Evolutionary conservation across 2,888 invertebrate genomes (phyloP).

Genomic region (Dryococelus australis): DNA sequence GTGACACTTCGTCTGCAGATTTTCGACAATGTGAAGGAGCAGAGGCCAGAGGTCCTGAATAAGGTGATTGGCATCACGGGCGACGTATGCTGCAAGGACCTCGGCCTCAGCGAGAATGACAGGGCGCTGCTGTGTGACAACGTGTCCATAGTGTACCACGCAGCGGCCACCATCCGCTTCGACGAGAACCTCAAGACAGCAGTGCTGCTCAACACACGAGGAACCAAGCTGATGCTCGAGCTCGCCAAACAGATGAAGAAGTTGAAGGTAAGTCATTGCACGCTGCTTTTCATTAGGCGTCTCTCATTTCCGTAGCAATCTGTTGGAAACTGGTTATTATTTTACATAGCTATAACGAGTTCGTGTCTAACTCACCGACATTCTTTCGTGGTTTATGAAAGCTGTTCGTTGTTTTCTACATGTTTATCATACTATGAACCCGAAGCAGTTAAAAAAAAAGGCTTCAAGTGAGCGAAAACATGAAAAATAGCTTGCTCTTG

Average conservation of each 20-base stretch:
- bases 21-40: conserved; percentile 74
- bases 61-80: conserved; percentile 75
- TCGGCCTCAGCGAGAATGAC: conserved; percentile 74
- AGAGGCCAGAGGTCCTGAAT: conserved; percentile 67
- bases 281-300: too few species aligned
- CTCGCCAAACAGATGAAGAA: conserved; percentile 78
- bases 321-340: too few species aligned
- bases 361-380: too few species aligned
- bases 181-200: conserved; percentile 91
- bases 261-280: conserved; percentile 60
- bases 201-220: conserved; percentile 89
- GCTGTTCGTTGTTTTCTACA: too few species aligned
- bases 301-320: too few species aligned
- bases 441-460: too few species aligned
- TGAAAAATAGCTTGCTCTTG: too few species aligned
- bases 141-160: conserved; percentile 87
- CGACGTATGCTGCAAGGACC: conserved; percentile 71
- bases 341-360: too few species aligned
- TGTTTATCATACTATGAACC: too few species aligned
- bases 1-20: conserved; percentile 65
- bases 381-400: too few species aligned
- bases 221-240: conserved; percentile 86
- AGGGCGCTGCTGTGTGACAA: conserved; percentile 70
- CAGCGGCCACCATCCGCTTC: conserved; percentile 75
- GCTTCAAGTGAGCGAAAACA: too few species aligned